Evolutionary conservation across 2,888 invertebrate species (phyloP).

Genomic region (Boloria selene): DNA sequence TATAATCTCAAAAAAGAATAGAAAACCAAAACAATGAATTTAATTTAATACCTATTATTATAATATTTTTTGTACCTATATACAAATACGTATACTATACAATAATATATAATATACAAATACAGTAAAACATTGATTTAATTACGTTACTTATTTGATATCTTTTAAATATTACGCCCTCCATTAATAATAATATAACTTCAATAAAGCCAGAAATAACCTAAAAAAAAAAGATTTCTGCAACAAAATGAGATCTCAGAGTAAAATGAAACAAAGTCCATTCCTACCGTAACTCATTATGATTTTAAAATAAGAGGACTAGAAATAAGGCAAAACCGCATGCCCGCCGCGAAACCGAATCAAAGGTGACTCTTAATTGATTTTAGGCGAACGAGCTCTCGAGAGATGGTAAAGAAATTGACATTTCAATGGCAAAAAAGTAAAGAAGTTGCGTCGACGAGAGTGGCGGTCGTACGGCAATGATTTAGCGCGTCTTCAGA

Average conservation of each 20-base stretch:
- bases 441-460: slow-evolving; percentile 57
- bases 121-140: too few relatives aligned
- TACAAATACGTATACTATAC: too few relatives aligned
- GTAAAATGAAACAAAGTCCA: slow-evolving; percentile 30
- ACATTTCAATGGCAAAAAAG: slow-evolving; percentile 79
- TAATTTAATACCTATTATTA: too few relatives aligned
- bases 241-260: slow-evolving; percentile 30
- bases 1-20: too few relatives aligned
- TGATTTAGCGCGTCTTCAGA: slow-evolving; percentile 69
- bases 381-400: slow-evolving; percentile 52
- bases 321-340: slow-evolving; percentile 31
- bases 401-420: slow-evolving; percentile 59
- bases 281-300: slow-evolving; percentile 34
- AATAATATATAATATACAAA: too few relatives aligned
- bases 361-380: slow-evolving; percentile 59
- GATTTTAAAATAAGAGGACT: slow-evolving; percentile 36
- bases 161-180: too few relatives aligned
- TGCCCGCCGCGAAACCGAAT: slow-evolving; percentile 40
- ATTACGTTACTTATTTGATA: too few relatives aligned
- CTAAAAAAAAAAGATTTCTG: slow-evolving; percentile 20
- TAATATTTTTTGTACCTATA: too few relatives aligned
- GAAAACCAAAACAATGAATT: too few relatives aligned
- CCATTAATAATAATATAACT: too few relatives aligned
- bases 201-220: too few relatives aligned
- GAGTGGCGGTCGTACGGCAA: slow-evolving; percentile 47